Evolutionary conservation across 1,140 invertebrate genomes (phyloP), one percentile per base, ranked within the genome.

Genomic region (Manduca sexta): DNA sequence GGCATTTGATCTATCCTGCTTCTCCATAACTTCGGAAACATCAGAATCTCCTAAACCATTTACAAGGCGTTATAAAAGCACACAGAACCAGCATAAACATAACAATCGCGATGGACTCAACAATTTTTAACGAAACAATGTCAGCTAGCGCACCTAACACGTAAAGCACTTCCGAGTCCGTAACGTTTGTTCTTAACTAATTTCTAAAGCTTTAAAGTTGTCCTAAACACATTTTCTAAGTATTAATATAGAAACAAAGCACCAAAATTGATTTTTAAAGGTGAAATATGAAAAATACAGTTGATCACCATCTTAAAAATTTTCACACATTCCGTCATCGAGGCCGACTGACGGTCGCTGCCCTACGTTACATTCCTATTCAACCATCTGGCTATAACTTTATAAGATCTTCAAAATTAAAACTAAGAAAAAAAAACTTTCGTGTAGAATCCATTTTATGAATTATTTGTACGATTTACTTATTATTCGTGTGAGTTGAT

Each of bases 281-380:
- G 43, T 54, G 69, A 42, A 67, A 60, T 55, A 55, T 49, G 62
- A 69, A 79, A 80, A 81, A 83, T 69, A 84, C 69, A 73, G 66
- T 69, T 79, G 67, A 74, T 81, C 79, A 83, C 77, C 78, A 84
- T 83, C 74, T 79, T 80, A 81, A 76, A 81, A 81, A 64, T 52
- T 82, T 82, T 81, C 66, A 81, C 74, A 82, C 74, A 84, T 83
- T 83, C 81, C 81, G 79, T 83, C 81, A 84, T 84, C 78, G 77
- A 76, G 76, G 72, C 74, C 60, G 74, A 84, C 75, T 81, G 74
- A 78, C 70, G 76, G 77, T 80, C 77, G 80, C 77, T 81, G 74
- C 77, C 80, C 74, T 70, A 69, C 52, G 35, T 15, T 47, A 54
- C 52, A 54, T 64, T 71, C 64, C 71, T 15, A 42, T 63, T 58